Conservation (phyloP, 2,113 vertebrate genomes). For the Psettodes erumei region DNA sequence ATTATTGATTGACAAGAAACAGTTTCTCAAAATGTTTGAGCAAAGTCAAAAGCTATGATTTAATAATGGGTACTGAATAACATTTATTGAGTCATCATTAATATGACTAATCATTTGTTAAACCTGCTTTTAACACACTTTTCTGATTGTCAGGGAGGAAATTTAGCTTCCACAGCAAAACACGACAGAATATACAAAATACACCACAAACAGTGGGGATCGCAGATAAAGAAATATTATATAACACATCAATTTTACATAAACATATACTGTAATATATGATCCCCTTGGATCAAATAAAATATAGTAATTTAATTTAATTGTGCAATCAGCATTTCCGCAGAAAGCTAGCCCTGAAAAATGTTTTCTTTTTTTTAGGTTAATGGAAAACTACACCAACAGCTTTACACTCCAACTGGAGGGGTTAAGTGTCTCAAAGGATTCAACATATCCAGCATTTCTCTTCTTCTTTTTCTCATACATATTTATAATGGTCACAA, state of each 20-base stretch:
- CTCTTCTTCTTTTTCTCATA: constrained; percentile 57
- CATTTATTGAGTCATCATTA: background rate
- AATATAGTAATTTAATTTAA: background rate
- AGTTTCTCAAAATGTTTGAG: background rate
- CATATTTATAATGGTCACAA: constrained; percentile 52
- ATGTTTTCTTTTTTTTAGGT: constrained; percentile 1
- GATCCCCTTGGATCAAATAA: background rate
- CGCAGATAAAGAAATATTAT: background rate
- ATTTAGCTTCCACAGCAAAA: background rate
- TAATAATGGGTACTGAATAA: no score
- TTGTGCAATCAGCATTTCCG: background rate
- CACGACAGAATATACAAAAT: background rate
- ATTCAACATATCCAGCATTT: constrained; percentile 53
- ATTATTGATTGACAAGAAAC: background rate
- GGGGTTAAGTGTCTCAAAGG: constrained; percentile 50
- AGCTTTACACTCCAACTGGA: constrained; percentile 57
- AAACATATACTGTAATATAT: background rate
- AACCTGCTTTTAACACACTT: background rate
- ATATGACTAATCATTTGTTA: background rate
- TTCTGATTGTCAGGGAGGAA: background rate
- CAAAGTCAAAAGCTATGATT: background rate
- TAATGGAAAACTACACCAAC: constrained; percentile 65
- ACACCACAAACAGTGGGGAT: background rate
- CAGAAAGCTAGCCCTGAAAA: background rate
- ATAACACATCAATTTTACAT: background rate